phyloP scores from a whole-genome alignment of 2,888 invertebrate genomes.

The Pharmacophagus antenor region DNA sequence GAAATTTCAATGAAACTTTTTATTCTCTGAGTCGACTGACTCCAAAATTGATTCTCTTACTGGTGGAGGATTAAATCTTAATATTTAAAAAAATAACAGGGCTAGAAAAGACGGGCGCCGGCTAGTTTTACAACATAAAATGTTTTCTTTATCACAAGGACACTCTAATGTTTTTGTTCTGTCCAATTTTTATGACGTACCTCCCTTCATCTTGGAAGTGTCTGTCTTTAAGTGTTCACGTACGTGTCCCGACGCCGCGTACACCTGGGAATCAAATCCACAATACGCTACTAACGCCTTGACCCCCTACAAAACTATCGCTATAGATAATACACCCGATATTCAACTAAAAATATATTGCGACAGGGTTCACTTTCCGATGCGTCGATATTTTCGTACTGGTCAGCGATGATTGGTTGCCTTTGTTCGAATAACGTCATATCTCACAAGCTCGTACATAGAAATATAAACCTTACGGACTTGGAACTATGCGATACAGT shows the following conservation, averaged over 20 bases:
- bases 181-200: slow-evolving; percentile 78
- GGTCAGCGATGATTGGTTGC: slow-evolving; percentile 73
- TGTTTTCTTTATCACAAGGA: slow-evolving; percentile 11
- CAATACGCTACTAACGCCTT: slow-evolving; percentile 72
- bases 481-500: slow-evolving; percentile 32
- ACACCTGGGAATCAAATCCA: slow-evolving; percentile 81
- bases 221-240: slow-evolving; percentile 74
- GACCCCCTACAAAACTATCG: slow-evolving; percentile 58
- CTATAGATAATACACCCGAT: slow-evolving; percentile 35
- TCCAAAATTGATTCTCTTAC: no score
- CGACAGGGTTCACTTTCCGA: slow-evolving; percentile 40
- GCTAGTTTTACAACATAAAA: slow-evolving; percentile 7
- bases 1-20: no score
- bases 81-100: no score
- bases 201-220: slow-evolving; percentile 77
- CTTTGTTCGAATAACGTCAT: slow-evolving; percentile 43
- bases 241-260: slow-evolving; percentile 71
- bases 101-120: no score
- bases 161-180: slow-evolving; percentile 50
- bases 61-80: no score
- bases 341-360: slow-evolving; percentile 38
- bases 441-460: slow-evolving; percentile 36
- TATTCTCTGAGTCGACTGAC: no score
- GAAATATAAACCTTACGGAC: slow-evolving; percentile 41
- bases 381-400: slow-evolving; percentile 34